Evolutionary conservation across 2,113 vertebrate species (phyloP).

Genomic region (Panthera uncia): DNA sequence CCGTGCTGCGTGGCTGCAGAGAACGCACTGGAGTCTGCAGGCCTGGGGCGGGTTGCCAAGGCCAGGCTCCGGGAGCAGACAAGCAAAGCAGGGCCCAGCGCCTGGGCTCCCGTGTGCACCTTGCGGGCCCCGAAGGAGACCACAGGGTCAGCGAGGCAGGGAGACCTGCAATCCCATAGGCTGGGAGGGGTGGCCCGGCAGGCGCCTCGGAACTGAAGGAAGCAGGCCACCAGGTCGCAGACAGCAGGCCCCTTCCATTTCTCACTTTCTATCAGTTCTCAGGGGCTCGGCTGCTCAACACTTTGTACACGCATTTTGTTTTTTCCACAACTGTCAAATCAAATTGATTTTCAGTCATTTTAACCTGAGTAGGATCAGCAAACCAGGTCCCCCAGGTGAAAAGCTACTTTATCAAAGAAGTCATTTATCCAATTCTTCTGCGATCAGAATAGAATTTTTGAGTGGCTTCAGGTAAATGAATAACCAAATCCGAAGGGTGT

Average conservation of each 20-base stretch:
- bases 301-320: constrained; percentile 35
- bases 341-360: constrained; percentile 85
- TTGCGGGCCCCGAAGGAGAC: rapidly evolving
- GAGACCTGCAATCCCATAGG: neutral
- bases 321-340: constrained; percentile 78
- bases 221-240: constrained; percentile 37
- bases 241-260: neutral
- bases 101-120: neutral
- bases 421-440: constrained; percentile 65
- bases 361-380: constrained; percentile 78
- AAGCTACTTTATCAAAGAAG: constrained; percentile 74
- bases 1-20: rapidly evolving
- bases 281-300: constrained; percentile 53
- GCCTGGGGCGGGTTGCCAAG: neutral
- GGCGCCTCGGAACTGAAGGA: neutral
- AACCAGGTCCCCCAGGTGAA: constrained; percentile 78
- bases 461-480: constrained; percentile 68
- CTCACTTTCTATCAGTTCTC: neutral
- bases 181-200: neutral
- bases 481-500: constrained; percentile 70
- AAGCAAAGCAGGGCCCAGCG: neutral
- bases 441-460: constrained; percentile 69
- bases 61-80: neutral
- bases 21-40: neutral
- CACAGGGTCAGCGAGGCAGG: rapidly evolving